Conservation (phyloP, 35 echinoderm and acorn worm genomes). For the Ptychodera flava region DNA sequence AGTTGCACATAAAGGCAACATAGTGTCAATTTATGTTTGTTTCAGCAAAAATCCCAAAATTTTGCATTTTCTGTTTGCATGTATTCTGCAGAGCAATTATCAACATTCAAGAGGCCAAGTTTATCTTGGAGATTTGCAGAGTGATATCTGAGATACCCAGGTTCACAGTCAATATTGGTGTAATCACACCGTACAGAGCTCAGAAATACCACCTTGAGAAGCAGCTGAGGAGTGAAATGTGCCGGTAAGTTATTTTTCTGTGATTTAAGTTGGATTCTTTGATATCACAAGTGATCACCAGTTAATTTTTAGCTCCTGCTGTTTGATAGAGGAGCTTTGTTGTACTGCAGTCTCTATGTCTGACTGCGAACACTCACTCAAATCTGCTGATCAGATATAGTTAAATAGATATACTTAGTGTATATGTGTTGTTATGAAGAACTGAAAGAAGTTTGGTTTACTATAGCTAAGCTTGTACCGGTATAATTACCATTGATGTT, state of each 20-base stretch:
- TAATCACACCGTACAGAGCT: conserved; percentile 17
- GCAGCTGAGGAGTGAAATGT: not conserved
- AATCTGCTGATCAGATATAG: not conserved
- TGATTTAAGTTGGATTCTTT: not conserved
- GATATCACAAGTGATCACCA: not conserved
- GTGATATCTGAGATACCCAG: not conserved
- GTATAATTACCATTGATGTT: too few species aligned
- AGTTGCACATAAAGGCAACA: not conserved
- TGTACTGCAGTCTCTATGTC: not conserved
- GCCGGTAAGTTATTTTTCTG: not conserved
- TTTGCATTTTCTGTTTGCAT: not conserved
- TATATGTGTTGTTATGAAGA: too few species aligned
- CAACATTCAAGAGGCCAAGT: not conserved
- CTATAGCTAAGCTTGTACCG: too few species aligned
- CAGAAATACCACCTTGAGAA: not conserved
- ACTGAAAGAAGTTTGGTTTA: too few species aligned
- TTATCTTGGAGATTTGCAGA: not conserved
- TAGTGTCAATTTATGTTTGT: not conserved
- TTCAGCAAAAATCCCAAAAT: not conserved
- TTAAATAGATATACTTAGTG: too few species aligned
- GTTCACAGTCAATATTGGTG: not conserved
- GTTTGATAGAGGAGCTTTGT: not conserved
- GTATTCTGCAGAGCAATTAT: not conserved
- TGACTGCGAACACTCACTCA: not conserved
- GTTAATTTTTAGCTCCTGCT: not conserved